Conservation (phyloP, 2,888 invertebrate genomes). For the Drosophila mimetica region DNA sequence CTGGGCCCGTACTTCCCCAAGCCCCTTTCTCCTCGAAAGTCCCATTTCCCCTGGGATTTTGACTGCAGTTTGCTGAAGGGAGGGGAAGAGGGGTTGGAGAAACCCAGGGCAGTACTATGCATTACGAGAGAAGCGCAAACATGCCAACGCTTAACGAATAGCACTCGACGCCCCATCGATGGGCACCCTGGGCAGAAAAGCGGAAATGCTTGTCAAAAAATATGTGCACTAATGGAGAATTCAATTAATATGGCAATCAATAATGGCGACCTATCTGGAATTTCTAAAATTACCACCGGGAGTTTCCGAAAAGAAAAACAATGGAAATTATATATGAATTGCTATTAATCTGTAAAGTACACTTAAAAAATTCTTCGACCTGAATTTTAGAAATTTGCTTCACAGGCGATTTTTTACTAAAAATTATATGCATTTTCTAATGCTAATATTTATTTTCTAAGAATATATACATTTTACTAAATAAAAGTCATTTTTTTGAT, state of each 20-base stretch:
- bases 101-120: conserved; percentile 9
- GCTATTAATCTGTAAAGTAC: too few relatives aligned
- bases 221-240: conserved; percentile 8
- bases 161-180: conserved; percentile 23
- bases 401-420: too few relatives aligned
- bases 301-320: neutral
- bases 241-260: conserved; percentile 2
- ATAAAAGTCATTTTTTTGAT: too few relatives aligned
- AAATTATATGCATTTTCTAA: too few relatives aligned
- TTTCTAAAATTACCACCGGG: fast-evolving
- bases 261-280: neutral
- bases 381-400: too few relatives aligned
- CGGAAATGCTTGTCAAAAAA: conserved; percentile 24
- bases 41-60: conserved; percentile 14
- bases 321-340: neutral
- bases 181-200: conserved; percentile 19
- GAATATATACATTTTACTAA: too few relatives aligned
- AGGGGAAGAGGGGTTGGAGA: neutral
- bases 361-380: too few relatives aligned
- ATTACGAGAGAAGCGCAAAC: conserved; percentile 51
- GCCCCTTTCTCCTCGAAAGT: neutral
- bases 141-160: conserved; percentile 66
- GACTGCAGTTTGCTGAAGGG: conserved; percentile 4
- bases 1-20: conserved; percentile 7
- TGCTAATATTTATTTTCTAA: too few relatives aligned